Conservation (phyloP, 2,113 vertebrate species). For the Rallus limicola region DNA sequence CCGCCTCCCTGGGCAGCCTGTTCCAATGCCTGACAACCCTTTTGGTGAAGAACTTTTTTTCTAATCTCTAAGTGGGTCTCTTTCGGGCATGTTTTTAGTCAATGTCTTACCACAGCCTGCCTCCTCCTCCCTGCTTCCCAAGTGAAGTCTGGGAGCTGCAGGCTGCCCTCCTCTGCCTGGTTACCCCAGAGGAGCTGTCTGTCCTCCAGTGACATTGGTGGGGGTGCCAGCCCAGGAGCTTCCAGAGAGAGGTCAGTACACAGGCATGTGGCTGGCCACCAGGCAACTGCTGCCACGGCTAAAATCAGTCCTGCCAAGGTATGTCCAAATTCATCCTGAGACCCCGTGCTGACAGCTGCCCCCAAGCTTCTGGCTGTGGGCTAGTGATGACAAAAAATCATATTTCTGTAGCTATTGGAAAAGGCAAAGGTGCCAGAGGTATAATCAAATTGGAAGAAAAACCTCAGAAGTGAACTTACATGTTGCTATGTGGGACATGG, state of each 20-base stretch:
- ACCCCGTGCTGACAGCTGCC: rapidly evolving
- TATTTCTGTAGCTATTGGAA: not conserved
- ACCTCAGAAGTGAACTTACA: rapidly evolving
- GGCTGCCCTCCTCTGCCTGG: rapidly evolving
- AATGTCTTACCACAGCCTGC: not conserved
- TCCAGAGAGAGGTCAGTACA: rapidly evolving
- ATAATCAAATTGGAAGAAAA: not conserved
- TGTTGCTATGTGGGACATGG: not conserved
- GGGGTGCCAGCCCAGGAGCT: not conserved
- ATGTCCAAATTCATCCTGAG: rapidly evolving
- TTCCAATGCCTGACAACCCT: too few relatives aligned
- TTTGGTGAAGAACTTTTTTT: too few relatives aligned
- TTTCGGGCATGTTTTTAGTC: not conserved
- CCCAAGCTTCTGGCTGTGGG: not conserved
- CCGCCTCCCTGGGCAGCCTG: too few relatives aligned
- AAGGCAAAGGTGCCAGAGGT: not conserved
- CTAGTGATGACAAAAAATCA: rapidly evolving
- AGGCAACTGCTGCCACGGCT: not conserved
- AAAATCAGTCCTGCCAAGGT: not conserved
- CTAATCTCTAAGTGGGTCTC: not conserved
- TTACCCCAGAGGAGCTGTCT: not conserved
- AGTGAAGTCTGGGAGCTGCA: rapidly evolving
- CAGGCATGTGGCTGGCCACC: not conserved
- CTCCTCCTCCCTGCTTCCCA: not conserved
- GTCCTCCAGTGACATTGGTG: rapidly evolving